phyloP scores from a whole-genome alignment of 2,888 invertebrate species.

The Mantis religiosa region DNA sequence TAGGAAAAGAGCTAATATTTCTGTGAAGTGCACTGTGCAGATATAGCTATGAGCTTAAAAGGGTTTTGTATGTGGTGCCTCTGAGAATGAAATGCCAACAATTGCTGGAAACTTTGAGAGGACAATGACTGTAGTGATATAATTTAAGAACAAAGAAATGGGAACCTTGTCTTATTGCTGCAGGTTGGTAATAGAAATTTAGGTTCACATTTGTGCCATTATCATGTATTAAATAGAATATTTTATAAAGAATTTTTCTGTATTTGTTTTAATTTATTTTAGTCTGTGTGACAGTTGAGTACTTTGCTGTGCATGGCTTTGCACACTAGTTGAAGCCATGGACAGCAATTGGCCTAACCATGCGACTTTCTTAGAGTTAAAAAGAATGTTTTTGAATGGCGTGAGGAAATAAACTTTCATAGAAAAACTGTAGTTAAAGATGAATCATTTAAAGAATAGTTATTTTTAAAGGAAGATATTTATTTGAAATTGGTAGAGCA shows the following conservation, averaged over 20 bases:
- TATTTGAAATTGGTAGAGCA: background rate
- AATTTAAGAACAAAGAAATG: background rate
- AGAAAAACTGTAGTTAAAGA: background rate
- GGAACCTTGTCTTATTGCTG: background rate
- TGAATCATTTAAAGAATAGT: background rate
- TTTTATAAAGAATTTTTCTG: background rate
- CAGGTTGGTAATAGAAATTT: background rate
- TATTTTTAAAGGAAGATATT: background rate
- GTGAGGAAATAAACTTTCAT: background rate
- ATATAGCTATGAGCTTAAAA: background rate
- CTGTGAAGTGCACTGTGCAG: background rate
- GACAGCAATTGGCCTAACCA: background rate
- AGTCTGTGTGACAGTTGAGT: background rate
- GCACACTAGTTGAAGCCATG: background rate
- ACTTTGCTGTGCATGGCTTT: background rate
- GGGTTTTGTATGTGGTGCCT: background rate
- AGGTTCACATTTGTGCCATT: background rate
- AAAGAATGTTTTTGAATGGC: background rate
- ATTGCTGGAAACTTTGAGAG: background rate
- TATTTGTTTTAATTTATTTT: background rate
- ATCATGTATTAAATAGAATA: background rate
- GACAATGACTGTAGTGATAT: background rate
- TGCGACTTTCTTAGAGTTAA: background rate
- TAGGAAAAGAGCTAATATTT: background rate
- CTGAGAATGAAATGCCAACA: background rate